A percentile compares a stretch with the other conserved stretches of the same genome.
Conservation (phyloP, 2,797 vertebrate species). For the Emys orbicularis region DNA sequence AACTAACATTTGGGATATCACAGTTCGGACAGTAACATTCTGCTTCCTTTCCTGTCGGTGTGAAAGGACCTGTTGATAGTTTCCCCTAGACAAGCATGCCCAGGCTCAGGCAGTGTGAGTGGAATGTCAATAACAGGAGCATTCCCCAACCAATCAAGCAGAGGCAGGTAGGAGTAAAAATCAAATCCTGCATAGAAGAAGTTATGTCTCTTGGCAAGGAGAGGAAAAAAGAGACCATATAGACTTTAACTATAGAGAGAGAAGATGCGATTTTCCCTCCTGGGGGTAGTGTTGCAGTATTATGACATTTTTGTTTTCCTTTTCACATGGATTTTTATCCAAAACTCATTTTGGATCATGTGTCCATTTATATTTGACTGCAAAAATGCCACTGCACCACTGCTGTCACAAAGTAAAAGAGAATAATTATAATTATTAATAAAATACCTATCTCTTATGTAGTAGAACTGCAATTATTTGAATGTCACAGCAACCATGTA, state of each 20-base stretch:
- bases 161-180: background rate
- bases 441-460: background rate
- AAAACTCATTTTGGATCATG: background rate
- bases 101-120: background rate
- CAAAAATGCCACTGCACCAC: background rate
- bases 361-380: background rate
- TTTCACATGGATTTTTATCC: background rate
- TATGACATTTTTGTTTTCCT: fast-evolving
- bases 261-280: background rate
- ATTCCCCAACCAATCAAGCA: background rate
- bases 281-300: background rate
- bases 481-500: background rate
- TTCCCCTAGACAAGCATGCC: background rate
- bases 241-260: background rate
- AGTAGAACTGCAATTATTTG: background rate
- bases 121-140: background rate
- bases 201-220: background rate
- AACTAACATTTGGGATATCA: background rate
- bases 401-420: background rate
- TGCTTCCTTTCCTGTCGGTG: background rate
- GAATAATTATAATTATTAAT: background rate
- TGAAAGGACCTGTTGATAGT: background rate
- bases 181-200: background rate
- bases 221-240: background rate
- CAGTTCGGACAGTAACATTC: background rate